phyloP scores from a whole-genome alignment of 2,113 vertebrate genomes.

The Herpetotheres cachinnans region DNA sequence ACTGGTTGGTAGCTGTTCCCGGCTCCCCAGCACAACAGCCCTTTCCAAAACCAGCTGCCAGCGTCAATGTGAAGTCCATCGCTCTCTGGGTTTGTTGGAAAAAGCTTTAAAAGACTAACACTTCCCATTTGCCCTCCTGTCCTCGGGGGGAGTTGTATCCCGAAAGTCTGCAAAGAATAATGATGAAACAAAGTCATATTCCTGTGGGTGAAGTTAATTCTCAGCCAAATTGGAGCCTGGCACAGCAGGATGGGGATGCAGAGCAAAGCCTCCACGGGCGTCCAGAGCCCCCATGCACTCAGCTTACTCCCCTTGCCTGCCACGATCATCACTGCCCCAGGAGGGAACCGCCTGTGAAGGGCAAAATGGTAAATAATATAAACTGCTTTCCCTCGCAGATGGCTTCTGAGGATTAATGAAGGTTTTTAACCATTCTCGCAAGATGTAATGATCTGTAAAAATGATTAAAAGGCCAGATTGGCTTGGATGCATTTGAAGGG shows the following conservation, averaged over 20 bases:
- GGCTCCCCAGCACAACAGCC: not conserved
- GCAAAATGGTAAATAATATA: not conserved
- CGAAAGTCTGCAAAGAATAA: not conserved
- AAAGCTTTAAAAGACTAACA: not conserved
- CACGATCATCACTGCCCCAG: too few relatives aligned
- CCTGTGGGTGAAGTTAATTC: not conserved
- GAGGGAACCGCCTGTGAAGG: not conserved
- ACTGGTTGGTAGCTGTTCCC: too few relatives aligned
- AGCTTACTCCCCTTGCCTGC: too few relatives aligned
- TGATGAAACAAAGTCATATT: too few relatives aligned
- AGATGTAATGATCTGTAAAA: not conserved
- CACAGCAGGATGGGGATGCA: not conserved
- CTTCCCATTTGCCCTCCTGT: accelerated
- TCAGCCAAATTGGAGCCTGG: accelerated
- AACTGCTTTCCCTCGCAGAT: not conserved
- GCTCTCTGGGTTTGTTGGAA: accelerated
- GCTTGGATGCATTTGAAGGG: not conserved
- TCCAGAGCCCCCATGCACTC: not conserved
- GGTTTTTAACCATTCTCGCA: not conserved
- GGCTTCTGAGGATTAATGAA: not conserved
- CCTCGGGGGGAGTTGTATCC: too few relatives aligned
- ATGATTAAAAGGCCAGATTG: not conserved
- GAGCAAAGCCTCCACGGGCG: not conserved
- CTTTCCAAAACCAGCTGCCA: not conserved
- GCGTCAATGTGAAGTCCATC: accelerated